phyloP scores from a whole-genome alignment of 2,888 invertebrate genomes.

The Amiota minor region DNA sequence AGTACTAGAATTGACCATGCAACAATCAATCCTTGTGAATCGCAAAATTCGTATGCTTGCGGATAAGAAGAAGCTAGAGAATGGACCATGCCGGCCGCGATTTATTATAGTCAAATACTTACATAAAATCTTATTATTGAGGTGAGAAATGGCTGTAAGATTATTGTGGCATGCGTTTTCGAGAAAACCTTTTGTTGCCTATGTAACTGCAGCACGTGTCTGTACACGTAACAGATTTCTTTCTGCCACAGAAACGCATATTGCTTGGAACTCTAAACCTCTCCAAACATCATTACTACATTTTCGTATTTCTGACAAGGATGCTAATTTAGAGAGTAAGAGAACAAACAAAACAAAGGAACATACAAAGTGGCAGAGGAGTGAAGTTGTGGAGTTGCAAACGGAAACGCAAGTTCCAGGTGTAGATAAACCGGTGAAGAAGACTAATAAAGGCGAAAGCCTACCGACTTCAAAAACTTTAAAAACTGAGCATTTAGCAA shows the following conservation, averaged over 20 bases:
- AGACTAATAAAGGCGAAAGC: not conserved
- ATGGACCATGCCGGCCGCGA: no score
- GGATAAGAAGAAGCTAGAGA: no score
- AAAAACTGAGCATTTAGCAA: not conserved
- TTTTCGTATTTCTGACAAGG: constrained; percentile 61
- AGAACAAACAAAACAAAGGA: constrained; percentile 40
- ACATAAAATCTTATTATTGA: constrained; percentile 46
- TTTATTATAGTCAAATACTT: constrained; percentile 32
- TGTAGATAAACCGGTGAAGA: not conserved
- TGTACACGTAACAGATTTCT: not conserved
- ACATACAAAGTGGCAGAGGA: constrained; percentile 44
- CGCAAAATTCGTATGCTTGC: no score
- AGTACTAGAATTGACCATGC: no score
- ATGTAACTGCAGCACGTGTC: constrained; percentile 1
- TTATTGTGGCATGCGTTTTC: constrained; percentile 44
- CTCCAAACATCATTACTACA: constrained; percentile 45
- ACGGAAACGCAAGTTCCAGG: not conserved
- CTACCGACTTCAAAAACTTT: not conserved
- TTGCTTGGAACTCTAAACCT: not conserved
- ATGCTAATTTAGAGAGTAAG: constrained; percentile 52
- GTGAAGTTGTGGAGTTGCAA: constrained; percentile 15
- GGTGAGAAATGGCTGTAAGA: constrained; percentile 50
- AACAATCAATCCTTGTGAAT: no score
- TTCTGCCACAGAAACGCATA: not conserved
- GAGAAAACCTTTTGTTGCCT: constrained; percentile 37